Evolutionary conservation across 2,797 vertebrate species (phyloP), one percentile per base, ranked within the genome.

Genomic region (Ispidina picta): DNA sequence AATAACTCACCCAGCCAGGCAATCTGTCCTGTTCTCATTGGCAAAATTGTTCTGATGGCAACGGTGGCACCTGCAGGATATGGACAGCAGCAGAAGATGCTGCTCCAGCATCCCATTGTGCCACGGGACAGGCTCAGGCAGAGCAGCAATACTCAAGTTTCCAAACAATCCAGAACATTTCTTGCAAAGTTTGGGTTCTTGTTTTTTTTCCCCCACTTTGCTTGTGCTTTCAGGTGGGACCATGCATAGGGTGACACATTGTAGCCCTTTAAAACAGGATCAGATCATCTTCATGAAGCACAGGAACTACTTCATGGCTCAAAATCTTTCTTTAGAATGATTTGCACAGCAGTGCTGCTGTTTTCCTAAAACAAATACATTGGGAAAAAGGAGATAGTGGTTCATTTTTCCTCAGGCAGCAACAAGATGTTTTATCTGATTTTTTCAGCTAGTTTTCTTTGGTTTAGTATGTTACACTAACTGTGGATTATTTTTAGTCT

Each of bases 11-110:
- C 15, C 55, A 29, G 17, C 17, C 2, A 8, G 41, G 23, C 33
- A 6, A 1, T 22, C 43, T 6, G 2, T 48, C 26, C 22, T 15
- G 6, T 20, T 51, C 4, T 44, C 2, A 0, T 15, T 6, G 5
- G 17, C 31, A 65, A 26, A 64, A 64, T 17, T 2, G 0, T 66
- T 74, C 26, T 23, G 31, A 37, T 10, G 41, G 56, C 49, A n/a
- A 21, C 1, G 0, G 23, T 10, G 22, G 28, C 2, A 3, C 12
- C 59, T 23, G n/a, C 0, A 1, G 43, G 8, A 31, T 5, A 8
- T 0, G 2, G 29, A 29, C 62, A 65, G 31, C 31, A 44, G 29
- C 49, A 55, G 44, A 46, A 35, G 56, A 46, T 29, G 46, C 48
- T 79, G n/a, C 41, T 48, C 63, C 31, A 31, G 19, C 62, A n/a